Conservation (phyloP, 2,888 invertebrate species). For the Ophion obscuratus region DNA sequence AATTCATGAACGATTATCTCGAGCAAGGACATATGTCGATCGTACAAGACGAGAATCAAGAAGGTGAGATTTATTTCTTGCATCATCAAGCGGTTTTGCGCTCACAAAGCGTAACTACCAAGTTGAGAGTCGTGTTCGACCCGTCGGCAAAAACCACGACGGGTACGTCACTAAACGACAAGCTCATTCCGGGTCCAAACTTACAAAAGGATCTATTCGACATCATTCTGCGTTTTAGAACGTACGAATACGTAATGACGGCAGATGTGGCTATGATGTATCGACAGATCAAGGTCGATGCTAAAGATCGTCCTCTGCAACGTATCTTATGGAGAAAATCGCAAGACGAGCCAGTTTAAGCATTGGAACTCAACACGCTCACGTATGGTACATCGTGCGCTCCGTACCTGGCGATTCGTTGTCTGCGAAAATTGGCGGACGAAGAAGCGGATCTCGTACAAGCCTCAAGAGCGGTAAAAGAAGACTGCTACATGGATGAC, state of each 20-base stretch:
- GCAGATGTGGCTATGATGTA: slow-evolving; percentile 49
- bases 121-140: not conserved
- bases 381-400: slow-evolving; percentile 49
- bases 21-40: not conserved
- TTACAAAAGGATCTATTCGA: not conserved
- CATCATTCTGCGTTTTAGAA: not conserved
- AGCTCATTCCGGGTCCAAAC: not conserved
- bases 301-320: not conserved
- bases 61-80: not conserved
- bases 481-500: slow-evolving; percentile 61
- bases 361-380: slow-evolving; percentile 43
- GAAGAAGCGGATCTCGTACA: not conserved
- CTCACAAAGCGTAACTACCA: not conserved
- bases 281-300: not conserved
- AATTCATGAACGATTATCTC: not conserved
- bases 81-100: not conserved
- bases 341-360: not conserved
- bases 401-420: slow-evolving; percentile 45
- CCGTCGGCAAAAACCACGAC: not conserved
- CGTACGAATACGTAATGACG: slow-evolving; percentile 2
- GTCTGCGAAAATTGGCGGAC: slow-evolving; percentile 20
- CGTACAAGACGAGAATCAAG: not conserved
- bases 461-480: slow-evolving; percentile 30
- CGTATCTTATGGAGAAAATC: not conserved
- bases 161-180: not conserved